Base-by-base conservation (phyloP, 2,888 invertebrate genomes). In the Eristalinus sepulchralis region DNA sequence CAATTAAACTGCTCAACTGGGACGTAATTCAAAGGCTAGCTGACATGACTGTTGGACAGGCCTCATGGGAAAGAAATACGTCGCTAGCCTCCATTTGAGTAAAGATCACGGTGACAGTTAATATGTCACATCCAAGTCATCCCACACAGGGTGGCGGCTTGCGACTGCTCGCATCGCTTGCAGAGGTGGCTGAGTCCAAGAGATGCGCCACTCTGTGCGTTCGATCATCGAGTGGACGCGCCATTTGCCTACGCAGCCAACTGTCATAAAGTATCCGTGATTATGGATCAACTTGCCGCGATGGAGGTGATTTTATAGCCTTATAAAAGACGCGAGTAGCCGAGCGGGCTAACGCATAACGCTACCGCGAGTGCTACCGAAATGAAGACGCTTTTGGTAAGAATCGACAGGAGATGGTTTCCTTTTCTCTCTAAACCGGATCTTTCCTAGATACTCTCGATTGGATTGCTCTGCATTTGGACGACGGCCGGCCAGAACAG, bases 401-500 rank as follows among this genome's bases (percentile, higher is more conserved):
- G 82, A 13, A 5, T 31, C 27, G 3, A 55, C 9, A 2, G 39
- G 2, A 22, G 1, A 13, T 27, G 20, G 24, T 31, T 10, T 13
- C 5, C 8, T 33, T 62, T 47, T 13, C 13, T 0, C 6, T 36
- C 2, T 13, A n/a, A 33, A 55, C 5, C 20, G 11, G 53, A 13
- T 2, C 31, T 34, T 60, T 73, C 68, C 2, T 11, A 85, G 85
- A 66, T 82, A 31, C 20, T 85, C 1, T 9, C 53, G 10, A 20
- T 77, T 13, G 82, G 77, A 73, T 75, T 90, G 60, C 79, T 88
- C 53, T 73, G 88, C 24, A 62, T 88, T n/a, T 87, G 88, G 10
- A 39, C 77, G 1, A 88, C 76, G 1, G 75, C 86, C 62, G 91
- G 90, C 34, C 92, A 92, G 73, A 89, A 83, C 34, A 93, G 93